Evolutionary conservation across 2,797 vertebrate species (phyloP), one percentile per base, ranked within the genome.

Genomic region (Neosilurus hyrtlii): DNA sequence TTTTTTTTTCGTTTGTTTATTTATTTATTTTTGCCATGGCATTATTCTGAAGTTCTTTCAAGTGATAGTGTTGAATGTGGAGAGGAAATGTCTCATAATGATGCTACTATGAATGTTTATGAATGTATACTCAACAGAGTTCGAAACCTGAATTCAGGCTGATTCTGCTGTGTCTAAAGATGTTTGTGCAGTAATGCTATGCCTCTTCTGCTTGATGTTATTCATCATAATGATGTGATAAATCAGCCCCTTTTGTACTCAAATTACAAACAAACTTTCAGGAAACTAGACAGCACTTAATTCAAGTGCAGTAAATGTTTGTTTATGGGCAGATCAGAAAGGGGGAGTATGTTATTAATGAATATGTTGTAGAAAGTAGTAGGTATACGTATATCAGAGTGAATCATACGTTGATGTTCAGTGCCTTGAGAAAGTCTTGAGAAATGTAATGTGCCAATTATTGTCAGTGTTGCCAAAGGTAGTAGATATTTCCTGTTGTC

Each of bases 391-490:
- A 37, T 79, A 79, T 82, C 79, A 77, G 52, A 66, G 35, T 63
- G 37, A 63, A 26, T 78, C 43, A 20, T 51, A 51, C 14, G 20
- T 51, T 78, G 56, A 6, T 49, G 26, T 37, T 37, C 56, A 75
- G 73, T 78, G 61, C 61, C 75, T 72, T 81, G 16, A 67, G 49
- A 80, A 24, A 20, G 63, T 5, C 22, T 54, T 16, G n/a, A n/a
- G n/a, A n/a, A n/a, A 66, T 57, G 20, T 82, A 63, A 88, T 66
- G 71, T 89, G 84, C 80, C 84, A 87, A 57, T 62, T 80, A 59
- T 76, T 78, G 37, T 83, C 16, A 10, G 14, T 68, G 54, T 82
- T 80, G 54, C 79, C 73, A 82, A 81, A 79, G 79, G 35, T 81
- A 54, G 14, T 37, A 65, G 22, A 74, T 59, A 59, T n/a, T 14